Percentiles rank a stretch among this genome's conserved stretches.
phyloP scores from a whole-genome alignment of 1,140 invertebrate species.

The Wiebesia pumilae region DNA sequence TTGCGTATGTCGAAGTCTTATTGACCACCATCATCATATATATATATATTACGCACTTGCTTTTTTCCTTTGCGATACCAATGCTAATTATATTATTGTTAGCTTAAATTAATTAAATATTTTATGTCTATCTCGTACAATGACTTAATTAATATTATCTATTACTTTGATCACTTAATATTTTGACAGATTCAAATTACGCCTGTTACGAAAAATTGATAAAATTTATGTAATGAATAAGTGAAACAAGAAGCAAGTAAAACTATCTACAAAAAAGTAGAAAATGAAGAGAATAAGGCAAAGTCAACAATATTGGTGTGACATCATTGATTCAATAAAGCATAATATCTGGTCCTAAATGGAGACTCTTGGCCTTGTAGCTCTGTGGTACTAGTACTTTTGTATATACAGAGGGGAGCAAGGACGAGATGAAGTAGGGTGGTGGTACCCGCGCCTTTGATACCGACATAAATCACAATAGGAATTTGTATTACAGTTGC shows the following conservation, averaged over 20 bases:
- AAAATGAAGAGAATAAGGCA: conserved; percentile 44
- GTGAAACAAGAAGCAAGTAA: conserved; percentile 12
- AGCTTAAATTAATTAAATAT: too few relatives aligned
- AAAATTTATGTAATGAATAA: background rate
- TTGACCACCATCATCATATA: too few relatives aligned
- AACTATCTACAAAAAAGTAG: conserved; percentile 11
- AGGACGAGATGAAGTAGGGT: conserved; percentile 50
- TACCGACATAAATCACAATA: conserved; percentile 77
- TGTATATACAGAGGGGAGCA: conserved; percentile 26
- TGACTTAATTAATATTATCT: background rate
- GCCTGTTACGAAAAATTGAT: conserved; percentile 30
- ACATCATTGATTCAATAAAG: conserved; percentile 69
- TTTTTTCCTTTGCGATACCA: too few relatives aligned
- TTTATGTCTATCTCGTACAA: background rate
- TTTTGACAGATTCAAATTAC: background rate
- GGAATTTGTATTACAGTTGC: conserved; percentile 77
- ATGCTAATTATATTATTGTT: too few relatives aligned
- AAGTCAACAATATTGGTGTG: conserved; percentile 65
- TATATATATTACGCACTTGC: too few relatives aligned
- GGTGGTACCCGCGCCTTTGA: conserved; percentile 68
- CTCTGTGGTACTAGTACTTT: conserved; percentile 2
- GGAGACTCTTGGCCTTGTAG: background rate
- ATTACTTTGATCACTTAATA: background rate
- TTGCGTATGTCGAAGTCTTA: too few relatives aligned
- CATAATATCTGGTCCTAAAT: conserved; percentile 64